Percentiles rank a stretch among this genome's conserved stretches.
phyloP scores from a whole-genome alignment of 2,113 vertebrate genomes.

The Oceanodroma tethys region DNA sequence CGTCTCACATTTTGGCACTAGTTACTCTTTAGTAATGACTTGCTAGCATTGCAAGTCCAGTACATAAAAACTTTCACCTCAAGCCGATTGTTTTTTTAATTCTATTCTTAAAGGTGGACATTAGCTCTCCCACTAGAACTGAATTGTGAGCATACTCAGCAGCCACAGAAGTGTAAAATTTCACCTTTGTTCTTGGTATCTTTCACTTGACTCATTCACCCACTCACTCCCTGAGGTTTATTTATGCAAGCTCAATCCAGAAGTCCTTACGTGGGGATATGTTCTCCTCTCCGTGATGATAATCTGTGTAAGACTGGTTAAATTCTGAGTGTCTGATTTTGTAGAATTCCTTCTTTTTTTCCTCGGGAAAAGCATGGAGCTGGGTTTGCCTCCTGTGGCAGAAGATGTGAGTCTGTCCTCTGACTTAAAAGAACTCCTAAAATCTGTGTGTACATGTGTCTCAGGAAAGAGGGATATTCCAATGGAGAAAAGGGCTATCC shows the following conservation, averaged over 20 bases:
- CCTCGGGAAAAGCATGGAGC: background rate
- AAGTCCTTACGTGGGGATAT: background rate
- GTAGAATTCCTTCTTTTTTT: background rate
- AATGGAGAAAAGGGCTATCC: background rate
- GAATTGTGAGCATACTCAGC: background rate
- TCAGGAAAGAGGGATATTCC: background rate
- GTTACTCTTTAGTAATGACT: background rate
- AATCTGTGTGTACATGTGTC: background rate
- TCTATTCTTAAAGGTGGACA: background rate
- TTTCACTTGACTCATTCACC: constrained; percentile 7
- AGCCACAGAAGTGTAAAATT: background rate
- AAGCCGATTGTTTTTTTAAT: background rate
- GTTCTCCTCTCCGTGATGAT: background rate
- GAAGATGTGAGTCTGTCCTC: background rate
- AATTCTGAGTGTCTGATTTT: background rate
- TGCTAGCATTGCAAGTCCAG: background rate
- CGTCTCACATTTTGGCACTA: background rate
- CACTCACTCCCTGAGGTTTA: constrained; percentile 4
- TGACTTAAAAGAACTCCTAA: background rate
- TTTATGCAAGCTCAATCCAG: background rate
- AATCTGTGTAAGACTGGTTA: background rate
- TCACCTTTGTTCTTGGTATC: background rate
- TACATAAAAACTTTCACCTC: background rate
- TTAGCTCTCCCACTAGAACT: background rate
- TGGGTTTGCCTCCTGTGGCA: background rate